Evolutionary conservation across 2,113 vertebrate species (phyloP), one percentile per base, ranked within the genome.

Genomic region (Centropus unirufus): DNA sequence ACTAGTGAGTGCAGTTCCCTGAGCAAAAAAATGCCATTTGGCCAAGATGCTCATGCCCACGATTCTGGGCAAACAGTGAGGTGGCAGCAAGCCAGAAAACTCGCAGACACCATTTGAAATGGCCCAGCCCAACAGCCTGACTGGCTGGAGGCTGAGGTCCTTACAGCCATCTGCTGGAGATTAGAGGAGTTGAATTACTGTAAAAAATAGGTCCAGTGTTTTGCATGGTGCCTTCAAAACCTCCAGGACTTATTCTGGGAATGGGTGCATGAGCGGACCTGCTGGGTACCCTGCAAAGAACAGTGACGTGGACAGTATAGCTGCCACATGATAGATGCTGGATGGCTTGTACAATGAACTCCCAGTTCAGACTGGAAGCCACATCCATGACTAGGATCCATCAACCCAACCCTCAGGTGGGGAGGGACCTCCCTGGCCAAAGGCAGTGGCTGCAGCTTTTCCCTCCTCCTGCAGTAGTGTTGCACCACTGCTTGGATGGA

Each of bases 1-100:
- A 77, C 29, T 5, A 16, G 12, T 36, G 32, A 90, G 34, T 1
- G 2, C 59, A 63, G 51, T 24, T 88, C 14, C 22, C 32, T 1
- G 1, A n/a, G 51, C 0, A 49, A 0, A 70, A 86, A 70, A 88
- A 77, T 67, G 17, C 14, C 1, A 1, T 36, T 0, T 0, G 94
- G 36, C 39, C 44, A 46, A 0, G 0, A 13, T 36, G n/a, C 61
- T 72, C 22, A 3, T 14, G 16, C 26, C 18, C 12, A 54, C 6
- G 9, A 9, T 52, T 72, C n/a, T 64, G 36, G 36, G 49, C 0
- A 5, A 90, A n/a, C 39, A 72, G 21, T 36, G 54, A 63, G 69
- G 44, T 64, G 54, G 32, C 57, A 88, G 47, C 34, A 77, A 54
- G 46, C 42, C 34, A 47, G 44, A 5, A 62, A 49, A 66, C 42